Base-by-base conservation (phyloP, 2,113 vertebrate genomes). In the Eleginops maclovinus region DNA sequence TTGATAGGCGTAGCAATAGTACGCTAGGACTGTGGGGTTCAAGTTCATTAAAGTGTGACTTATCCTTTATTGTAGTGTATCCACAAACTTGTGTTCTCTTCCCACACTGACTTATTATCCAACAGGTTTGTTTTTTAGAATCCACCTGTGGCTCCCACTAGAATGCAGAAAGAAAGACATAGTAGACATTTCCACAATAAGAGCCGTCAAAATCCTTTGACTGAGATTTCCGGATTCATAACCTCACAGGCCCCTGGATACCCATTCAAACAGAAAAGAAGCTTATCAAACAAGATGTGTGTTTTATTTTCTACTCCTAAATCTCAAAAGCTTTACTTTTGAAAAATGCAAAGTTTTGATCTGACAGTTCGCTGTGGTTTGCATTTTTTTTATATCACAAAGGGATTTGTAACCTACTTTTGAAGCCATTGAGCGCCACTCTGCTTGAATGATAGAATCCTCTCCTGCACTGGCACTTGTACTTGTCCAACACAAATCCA, bases 401-500 rank as follows among this genome's bases (percentile, higher is more conserved):
- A 65, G 51, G 65, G 65, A 74, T 80, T 85, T 83, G 82, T 77
- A 89, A 97, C 98, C 96, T 97, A 99, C 98, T 97, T 94, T 95
- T 96, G 91, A 97, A 96, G 90, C 95, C 96, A 89, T 97, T 97
- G 93, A 96, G 95, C 4, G 94, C 94, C 92, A 97, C 96, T 91
- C 95, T 92, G 80, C 92, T 96, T 4, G 97, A 96, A 91, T 97
- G 96, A 91, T 98, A 99, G 94, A 99, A 99, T 89, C 98, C 98
- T 86, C 91, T 93, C 88, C 95, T 96, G 94, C 98, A 99, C 91
- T 96, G 94, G 89, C 98, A 99, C 91, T 95, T 96, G 94, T 99
- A 99, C 90, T 97, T 97, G 95, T 98, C 98, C 66, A 99, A 95
- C 58, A 99, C 96, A 88, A 99, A 99, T 90, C 98, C 98, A 44